Evolutionary conservation across 2,797 vertebrate genomes (phyloP), one percentile per base, ranked within the genome.

Genomic region (Scyliorhinus canicula): DNA sequence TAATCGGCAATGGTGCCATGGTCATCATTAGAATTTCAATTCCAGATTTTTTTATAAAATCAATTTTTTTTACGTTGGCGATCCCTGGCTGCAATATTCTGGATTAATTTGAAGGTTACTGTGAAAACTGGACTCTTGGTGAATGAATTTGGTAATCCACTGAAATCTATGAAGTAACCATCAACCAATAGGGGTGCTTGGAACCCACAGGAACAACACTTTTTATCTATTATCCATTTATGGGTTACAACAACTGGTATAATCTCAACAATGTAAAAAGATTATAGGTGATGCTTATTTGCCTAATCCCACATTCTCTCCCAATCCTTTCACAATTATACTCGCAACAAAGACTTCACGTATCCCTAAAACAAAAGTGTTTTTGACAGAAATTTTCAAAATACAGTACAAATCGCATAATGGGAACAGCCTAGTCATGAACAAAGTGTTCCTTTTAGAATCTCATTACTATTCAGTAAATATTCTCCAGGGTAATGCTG

Each of bases 361-460:
- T 44, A 63, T 65, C 24, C n/a, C 60, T 91, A 91, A 91, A 91
- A 40, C n/a, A 24, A 44, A 44, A 44, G 52, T 91, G 88, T 65
- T 63, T 91, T 90, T 91, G 60, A 82, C 0, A 91, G 21, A 44
- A 31, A 57, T 65, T 63, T 91, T 91, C 60, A 91, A 65, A 91
- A 44, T 91, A 50, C 26, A 65, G n/a, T 65, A 40, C 19, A 63
- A 65, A 40, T n/a, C 21, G 44, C 88, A 65, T 91, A 65, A 65
- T 91, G 60, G 88, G 60, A 91, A 65, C 88, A 91, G 57, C 60
- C 88, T 91, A 91, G 57, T 91, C 57, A 28, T 63, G 88, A 91
- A 91, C 88, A 91, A 65, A 63, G 88, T 91, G 88, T 91, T 65
- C 88, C 57, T 91, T 91, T 65, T 91, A 63, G 60, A 91, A 91